Conservation (phyloP, 2,888 invertebrate genomes). For the Lasioglossum villosulum region DNA sequence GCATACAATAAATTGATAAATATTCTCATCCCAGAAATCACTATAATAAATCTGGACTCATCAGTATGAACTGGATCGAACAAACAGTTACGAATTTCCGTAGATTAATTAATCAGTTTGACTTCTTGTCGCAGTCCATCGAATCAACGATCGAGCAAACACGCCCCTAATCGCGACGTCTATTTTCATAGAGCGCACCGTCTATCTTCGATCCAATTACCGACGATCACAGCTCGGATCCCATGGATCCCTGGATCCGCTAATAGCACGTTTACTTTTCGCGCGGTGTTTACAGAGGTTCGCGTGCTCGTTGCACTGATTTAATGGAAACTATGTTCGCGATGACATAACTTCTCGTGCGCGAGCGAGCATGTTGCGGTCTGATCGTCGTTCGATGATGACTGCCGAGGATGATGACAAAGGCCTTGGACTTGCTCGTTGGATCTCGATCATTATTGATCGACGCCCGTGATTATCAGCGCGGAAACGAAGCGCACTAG, state of each 20-base stretch:
- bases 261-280: constrained; percentile 23
- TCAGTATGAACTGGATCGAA: too few species aligned
- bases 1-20: too few species aligned
- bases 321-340: constrained; percentile 69
- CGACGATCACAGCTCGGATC: neutral
- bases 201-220: neutral
- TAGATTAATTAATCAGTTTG: neutral
- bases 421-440: constrained; percentile 78
- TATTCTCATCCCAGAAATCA: too few species aligned
- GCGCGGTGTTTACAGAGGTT: constrained; percentile 49
- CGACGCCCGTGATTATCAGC: constrained; percentile 29
- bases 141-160: neutral
- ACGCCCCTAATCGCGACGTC: neutral
- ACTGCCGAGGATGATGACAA: constrained; percentile 53
- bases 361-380: constrained; percentile 61
- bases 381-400: constrained; percentile 71
- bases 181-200: neutral
- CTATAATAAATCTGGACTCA: too few species aligned
- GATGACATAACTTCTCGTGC: constrained; percentile 72
- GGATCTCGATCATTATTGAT: constrained; percentile 70
- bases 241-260: neutral
- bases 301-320: constrained; percentile 74
- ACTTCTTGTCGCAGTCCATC: neutral
- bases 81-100: too few species aligned
- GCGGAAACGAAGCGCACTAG: neutral